Evolutionary conservation across 2,888 invertebrate genomes (phyloP).

Genomic region (Lycia hirtaria): DNA sequence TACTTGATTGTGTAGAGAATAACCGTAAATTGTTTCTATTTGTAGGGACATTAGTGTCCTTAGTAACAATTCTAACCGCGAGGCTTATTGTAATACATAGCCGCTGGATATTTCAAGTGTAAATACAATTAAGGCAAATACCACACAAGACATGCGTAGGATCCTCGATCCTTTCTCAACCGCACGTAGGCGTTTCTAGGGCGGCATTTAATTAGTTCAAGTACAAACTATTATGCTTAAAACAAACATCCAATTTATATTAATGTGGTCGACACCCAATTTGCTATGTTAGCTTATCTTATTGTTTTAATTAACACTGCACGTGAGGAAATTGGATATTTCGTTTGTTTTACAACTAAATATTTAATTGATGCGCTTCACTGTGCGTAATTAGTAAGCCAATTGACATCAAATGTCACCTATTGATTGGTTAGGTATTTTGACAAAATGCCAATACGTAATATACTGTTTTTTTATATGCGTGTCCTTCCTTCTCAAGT

Average conservation of each 20-base stretch:
- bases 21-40: too few species aligned
- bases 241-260: conserved; percentile 22
- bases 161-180: conserved; percentile 4
- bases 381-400: not conserved
- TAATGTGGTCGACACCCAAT: conserved; percentile 26
- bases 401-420: not conserved
- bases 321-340: conserved; percentile 15
- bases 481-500: too few species aligned
- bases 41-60: not conserved
- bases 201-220: conserved; percentile 20
- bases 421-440: too few species aligned
- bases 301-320: conserved; percentile 30
- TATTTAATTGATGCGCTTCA: not conserved
- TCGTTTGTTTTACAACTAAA: conserved; percentile 12
- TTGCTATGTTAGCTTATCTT: conserved; percentile 28
- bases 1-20: too few species aligned
- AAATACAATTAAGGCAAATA: not conserved
- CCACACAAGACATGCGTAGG: not conserved
- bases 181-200: conserved; percentile 7
- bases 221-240: conserved; percentile 18
- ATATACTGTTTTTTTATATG: too few species aligned
- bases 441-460: too few species aligned
- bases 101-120: not conserved
- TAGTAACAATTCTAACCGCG: not conserved
- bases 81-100: not conserved